These are phyloP conservation scores for Cercopithecus mitis DNA, from an alignment of 2,797 vertebrate species.

Conservation along the genomic window DNA sequence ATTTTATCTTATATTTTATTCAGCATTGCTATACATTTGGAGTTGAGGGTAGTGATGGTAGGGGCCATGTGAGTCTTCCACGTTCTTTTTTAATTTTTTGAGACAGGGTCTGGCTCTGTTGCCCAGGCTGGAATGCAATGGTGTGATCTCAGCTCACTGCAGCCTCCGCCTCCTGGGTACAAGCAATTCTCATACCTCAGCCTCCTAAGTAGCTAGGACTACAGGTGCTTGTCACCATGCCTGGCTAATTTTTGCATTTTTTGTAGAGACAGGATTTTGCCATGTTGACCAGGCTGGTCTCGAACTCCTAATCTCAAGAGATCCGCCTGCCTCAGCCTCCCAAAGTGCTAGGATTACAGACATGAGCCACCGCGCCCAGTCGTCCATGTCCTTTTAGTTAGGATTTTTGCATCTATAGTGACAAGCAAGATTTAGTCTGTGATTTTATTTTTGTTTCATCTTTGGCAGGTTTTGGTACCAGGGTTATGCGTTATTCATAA, in stretches of 20 bases:
- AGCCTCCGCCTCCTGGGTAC: neutral
- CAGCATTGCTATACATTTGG: neutral
- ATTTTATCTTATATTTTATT: neutral
- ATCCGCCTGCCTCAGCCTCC: neutral
- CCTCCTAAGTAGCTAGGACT: neutral
- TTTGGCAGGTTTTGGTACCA: slow-evolving; percentile 59
- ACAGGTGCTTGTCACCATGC: neutral
- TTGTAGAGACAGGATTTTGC: neutral
- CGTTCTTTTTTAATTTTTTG: neutral
- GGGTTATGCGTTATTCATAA: slow-evolving; percentile 72
- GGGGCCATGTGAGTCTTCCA: neutral
- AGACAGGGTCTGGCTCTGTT: neutral
- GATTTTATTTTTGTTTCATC: slow-evolving; percentile 73
- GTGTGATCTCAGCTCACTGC: neutral
- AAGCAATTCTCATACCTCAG: neutral
- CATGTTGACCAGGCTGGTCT: neutral
- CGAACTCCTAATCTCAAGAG: neutral
- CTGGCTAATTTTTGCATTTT: neutral
- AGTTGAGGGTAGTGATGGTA: neutral
- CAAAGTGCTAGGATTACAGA: neutral
- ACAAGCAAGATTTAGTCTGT: slow-evolving; percentile 52
- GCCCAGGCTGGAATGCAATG: neutral
- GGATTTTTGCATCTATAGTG: slow-evolving; percentile 47
- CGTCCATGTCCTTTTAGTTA: slow-evolving; percentile 31
- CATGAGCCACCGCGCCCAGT: neutral